Percentiles rank a stretch among this genome's conserved stretches.
Evolutionary conservation across 2,113 vertebrate species (phyloP).

Genomic region (Theristicus caerulescens): DNA sequence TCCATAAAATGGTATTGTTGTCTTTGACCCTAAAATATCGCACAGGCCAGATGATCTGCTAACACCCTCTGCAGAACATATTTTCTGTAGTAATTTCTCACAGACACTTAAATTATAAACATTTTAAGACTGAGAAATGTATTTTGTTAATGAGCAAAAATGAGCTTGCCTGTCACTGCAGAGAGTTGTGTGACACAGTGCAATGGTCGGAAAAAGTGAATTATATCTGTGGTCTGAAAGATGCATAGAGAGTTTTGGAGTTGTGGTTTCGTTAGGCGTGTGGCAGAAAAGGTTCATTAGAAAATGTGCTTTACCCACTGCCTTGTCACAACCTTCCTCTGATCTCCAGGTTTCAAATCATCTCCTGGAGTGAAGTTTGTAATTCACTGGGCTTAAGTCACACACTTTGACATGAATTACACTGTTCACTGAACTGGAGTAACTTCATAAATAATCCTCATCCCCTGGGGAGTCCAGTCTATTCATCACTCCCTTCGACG

Average conservation of each 20-base stretch:
- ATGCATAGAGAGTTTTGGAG: background rate
- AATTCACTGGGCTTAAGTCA: constrained; percentile 4
- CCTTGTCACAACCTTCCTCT: background rate
- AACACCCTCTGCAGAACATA: background rate
- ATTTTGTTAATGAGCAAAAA: background rate
- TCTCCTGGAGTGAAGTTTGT: background rate
- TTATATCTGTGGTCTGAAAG: background rate
- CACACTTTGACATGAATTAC: constrained; percentile 23
- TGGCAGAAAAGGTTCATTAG: background rate
- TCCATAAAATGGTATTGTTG: background rate
- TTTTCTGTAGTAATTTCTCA: background rate
- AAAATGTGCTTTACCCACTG: background rate
- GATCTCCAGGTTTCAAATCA: background rate
- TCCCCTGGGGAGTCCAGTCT: background rate
- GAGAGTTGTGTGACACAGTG: background rate
- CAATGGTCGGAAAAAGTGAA: background rate
- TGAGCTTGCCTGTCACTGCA: background rate
- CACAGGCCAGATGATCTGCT: background rate
- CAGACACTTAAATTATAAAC: background rate
- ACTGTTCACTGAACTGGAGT: constrained; percentile 28
- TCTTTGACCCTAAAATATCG: background rate
- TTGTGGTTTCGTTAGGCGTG: background rate
- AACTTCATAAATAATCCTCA: constrained; percentile 37
- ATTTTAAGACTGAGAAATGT: background rate
- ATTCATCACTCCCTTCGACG: background rate